A percentile compares a stretch with the other conserved stretches of the same genome.
Evolutionary conservation across 2,888 invertebrate genomes (phyloP).

Genomic region (Drosophila limbata): DNA sequence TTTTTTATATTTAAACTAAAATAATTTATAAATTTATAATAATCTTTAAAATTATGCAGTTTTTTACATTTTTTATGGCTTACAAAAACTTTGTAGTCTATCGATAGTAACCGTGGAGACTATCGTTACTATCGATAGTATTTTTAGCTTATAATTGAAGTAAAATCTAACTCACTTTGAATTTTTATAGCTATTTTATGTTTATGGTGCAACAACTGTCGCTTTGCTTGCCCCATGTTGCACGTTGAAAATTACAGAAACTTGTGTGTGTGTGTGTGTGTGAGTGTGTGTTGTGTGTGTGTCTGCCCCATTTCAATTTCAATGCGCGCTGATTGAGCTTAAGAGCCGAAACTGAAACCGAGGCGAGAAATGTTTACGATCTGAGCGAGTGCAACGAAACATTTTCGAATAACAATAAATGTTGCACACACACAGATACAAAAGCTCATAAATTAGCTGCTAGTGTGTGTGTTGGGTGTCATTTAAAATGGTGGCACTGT

Average conservation of each 20-base stretch:
- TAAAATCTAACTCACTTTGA: conserved; percentile 11
- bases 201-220: conserved; percentile 23
- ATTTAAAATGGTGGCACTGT: conserved; percentile 59
- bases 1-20: neutral
- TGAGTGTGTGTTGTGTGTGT: conserved; percentile 16
- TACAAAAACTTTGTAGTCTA: neutral
- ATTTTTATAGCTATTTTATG: conserved; percentile 34
- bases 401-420: conserved; percentile 63
- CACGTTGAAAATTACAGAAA: conserved; percentile 27
- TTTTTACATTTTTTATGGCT: neutral
- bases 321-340: conserved; percentile 60
- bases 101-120: neutral
- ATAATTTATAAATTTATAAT: neutral
- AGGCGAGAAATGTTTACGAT: conserved; percentile 52
- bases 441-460: conserved; percentile 57
- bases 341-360: conserved; percentile 50
- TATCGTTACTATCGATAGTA: conserved; percentile 14
- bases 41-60: neutral
- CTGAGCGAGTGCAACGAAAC: conserved; percentile 47
- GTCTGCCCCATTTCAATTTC: conserved; percentile 49
- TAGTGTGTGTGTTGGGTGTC: conserved; percentile 39
- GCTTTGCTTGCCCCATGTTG: conserved; percentile 33
- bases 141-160: neutral
- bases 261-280: conserved; percentile 7
- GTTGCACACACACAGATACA: conserved; percentile 32